Base-by-base conservation (phyloP, 2,797 vertebrate species). In the Chanos chanos region DNA sequence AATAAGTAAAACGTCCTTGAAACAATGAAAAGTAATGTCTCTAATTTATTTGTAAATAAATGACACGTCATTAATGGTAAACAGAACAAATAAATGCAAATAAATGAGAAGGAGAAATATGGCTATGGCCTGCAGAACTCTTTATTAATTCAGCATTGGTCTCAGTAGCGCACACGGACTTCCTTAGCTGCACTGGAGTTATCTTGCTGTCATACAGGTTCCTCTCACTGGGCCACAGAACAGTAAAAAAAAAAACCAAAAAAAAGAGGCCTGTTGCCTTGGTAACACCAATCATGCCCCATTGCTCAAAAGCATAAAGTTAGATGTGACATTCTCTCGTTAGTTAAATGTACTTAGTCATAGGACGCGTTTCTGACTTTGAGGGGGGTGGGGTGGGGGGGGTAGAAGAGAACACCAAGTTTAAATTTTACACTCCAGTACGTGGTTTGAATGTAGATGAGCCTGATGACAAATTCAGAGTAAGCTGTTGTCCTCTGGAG, bases 121-220 rank as follows among this genome's bases (percentile, higher is more conserved):
- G 37, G 52, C 57, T 41, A 61, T 61, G 34, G 49, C 30, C 9
- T 30, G 30, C 36, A 40, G 64, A 68, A 49, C 68, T 53, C 50
- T 48, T 30, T 45, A 55, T 36, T 65, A 68, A 67, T 68, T 61
- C 28, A 21, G n/a, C 50, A 45, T 72, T 72, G 68, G 51, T 61
- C 56, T 65, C 48, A 64, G 56, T 68, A 57, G 72, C 3, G 27
- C n/a, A 53, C 31, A 16, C 27, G 58, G 71, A 56, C 37, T 0
- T 0, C 69, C 61, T 73, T 54, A n/a, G 43, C 30, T 44, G 48
- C 19, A 21, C 67, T 67, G 71, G 30, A 61, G 34, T 65, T 65
- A 71, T 79, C 66, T 70, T 73, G 74, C 72, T 75, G 67, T 66
- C 72, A 75, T 21, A 12, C 52, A 62, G 66, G 49, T 66, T 70